phyloP scores from a whole-genome alignment of 1,140 invertebrate species.

The Diprion similis region DNA sequence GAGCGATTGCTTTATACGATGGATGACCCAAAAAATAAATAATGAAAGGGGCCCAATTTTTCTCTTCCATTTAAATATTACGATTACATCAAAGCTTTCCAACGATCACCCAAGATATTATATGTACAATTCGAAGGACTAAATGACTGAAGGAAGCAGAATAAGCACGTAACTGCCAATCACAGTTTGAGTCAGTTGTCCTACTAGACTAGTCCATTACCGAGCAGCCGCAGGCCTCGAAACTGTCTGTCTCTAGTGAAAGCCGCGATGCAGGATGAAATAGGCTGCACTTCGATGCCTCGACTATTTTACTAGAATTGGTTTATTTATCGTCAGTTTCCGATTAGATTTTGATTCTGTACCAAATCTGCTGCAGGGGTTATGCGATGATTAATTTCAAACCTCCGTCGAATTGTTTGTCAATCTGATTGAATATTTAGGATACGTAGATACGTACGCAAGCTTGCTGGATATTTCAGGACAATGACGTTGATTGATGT shows the following conservation, averaged over 20 bases:
- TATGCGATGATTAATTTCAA: not conserved
- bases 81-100: too few relatives aligned
- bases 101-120: too few relatives aligned
- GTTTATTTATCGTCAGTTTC: not conserved
- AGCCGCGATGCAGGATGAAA: too few relatives aligned
- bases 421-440: constrained; percentile 4
- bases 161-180: too few relatives aligned
- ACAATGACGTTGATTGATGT: not conserved
- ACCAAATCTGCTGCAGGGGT: not conserved
- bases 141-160: too few relatives aligned
- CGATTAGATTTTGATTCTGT: not conserved
- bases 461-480: not conserved
- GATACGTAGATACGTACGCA: not conserved
- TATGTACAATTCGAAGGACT: too few relatives aligned
- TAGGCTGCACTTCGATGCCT: not conserved
- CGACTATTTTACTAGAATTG: not conserved
- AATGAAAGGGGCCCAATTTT: too few relatives aligned
- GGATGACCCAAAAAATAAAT: too few relatives aligned
- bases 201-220: not conserved
- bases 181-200: too few relatives aligned
- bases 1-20: too few relatives aligned
- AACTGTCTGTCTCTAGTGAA: too few relatives aligned
- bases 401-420: not conserved
- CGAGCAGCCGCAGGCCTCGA: not conserved
- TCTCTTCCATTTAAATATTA: too few relatives aligned